Evolutionary conservation across 2,888 invertebrate genomes (phyloP).

Genomic region (Folsomia candida): DNA sequence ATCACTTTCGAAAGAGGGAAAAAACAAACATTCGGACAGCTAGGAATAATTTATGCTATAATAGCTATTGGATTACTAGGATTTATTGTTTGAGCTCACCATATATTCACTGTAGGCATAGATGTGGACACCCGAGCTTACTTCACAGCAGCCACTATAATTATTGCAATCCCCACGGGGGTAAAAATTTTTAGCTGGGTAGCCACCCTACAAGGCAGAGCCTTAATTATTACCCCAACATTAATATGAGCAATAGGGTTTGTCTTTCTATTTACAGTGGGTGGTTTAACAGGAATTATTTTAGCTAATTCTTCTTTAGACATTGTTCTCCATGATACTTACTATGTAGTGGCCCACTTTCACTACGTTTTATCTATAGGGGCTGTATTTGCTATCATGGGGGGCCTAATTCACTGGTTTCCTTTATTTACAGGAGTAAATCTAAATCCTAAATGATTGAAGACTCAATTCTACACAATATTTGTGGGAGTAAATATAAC

Average conservation of each 20-base stretch:
- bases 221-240: too few species aligned
- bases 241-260: too few species aligned
- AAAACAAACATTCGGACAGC: slow-evolving; percentile 68
- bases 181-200: too few species aligned
- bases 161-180: too few species aligned
- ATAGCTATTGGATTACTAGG: slow-evolving; percentile 75
- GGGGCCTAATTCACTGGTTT: too few species aligned
- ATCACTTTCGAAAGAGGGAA: slow-evolving; percentile 72
- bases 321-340: slow-evolving; percentile 75
- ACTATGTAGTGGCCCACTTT: slow-evolving; percentile 79
- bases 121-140: slow-evolving; percentile 79
- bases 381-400: too few species aligned
- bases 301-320: too few species aligned
- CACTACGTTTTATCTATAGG: too few species aligned
- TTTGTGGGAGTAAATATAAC: slow-evolving; percentile 76
- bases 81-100: slow-evolving; percentile 81
- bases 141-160: too few species aligned
- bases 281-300: slow-evolving; percentile 69
- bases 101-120: slow-evolving; percentile 81
- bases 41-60: slow-evolving; percentile 83
- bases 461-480: slow-evolving; percentile 69
- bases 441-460: slow-evolving; percentile 55
- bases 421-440: not conserved
- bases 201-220: too few species aligned
- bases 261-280: slow-evolving; percentile 75